These are phyloP conservation scores for Bergia sp. DNA, from an alignment of 92 coral and sea anemone genomes.

Conservation along the genomic window DNA sequence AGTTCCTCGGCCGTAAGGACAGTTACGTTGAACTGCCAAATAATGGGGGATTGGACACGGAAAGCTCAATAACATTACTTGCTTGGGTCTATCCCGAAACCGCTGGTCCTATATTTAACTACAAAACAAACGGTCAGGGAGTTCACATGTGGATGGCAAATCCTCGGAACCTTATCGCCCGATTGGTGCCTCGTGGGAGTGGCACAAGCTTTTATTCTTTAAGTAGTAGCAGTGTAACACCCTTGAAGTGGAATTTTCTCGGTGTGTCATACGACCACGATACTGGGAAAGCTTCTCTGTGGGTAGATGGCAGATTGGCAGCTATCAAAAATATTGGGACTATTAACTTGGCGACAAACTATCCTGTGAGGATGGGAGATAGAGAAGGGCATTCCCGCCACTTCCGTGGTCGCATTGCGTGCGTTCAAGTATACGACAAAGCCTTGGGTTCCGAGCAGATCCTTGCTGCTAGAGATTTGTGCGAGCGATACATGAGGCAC, in stretches of 20 bases:
- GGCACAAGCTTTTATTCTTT: not conserved
- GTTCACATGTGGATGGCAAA: slow-evolving; percentile 37
- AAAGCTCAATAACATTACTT: slow-evolving; percentile 23
- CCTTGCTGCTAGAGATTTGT: slow-evolving; percentile 21
- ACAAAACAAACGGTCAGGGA: slow-evolving; percentile 15
- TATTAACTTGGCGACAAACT: not conserved
- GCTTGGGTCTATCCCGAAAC: slow-evolving; percentile 39
- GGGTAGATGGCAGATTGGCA: slow-evolving; percentile 34
- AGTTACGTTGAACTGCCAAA: slow-evolving; percentile 19
- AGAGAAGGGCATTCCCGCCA: not conserved
- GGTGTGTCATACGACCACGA: slow-evolving; percentile 28
- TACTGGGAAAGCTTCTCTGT: slow-evolving; percentile 29
- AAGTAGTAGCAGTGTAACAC: slow-evolving; percentile 29
- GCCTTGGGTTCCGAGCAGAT: slow-evolving; percentile 34
- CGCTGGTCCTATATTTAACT: slow-evolving; percentile 22
- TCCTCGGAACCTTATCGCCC: slow-evolving; percentile 16
- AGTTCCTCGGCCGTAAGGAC: slow-evolving; percentile 27
- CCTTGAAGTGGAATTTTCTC: slow-evolving; percentile 34
- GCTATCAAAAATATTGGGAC: slow-evolving; percentile 30
- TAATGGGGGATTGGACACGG: not conserved
- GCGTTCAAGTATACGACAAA: slow-evolving; percentile 34
- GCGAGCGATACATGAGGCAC: slow-evolving; percentile 5
- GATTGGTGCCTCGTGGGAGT: slow-evolving; percentile 2
- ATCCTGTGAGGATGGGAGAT: slow-evolving; percentile 6
- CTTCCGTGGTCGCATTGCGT: slow-evolving; percentile 37